Percentiles rank a stretch among this genome's conserved stretches.
Conservation (phyloP, 2,888 invertebrate genomes). For the Ptilodon capucinus region DNA sequence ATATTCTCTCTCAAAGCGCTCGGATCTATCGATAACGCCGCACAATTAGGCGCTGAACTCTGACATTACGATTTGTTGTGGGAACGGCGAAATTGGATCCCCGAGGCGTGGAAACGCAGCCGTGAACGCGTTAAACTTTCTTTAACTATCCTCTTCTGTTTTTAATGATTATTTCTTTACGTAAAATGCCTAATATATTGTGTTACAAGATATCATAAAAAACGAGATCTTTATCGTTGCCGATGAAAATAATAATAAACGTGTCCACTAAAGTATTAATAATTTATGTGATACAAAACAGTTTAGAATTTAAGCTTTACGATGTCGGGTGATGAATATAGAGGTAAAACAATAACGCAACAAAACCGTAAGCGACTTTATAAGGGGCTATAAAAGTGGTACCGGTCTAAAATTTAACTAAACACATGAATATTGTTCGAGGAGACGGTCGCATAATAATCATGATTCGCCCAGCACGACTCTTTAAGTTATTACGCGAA, state of each 20-base stretch:
- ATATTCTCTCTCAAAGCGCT: conserved; percentile 73
- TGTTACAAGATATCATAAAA: conserved; percentile 24
- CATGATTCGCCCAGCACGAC: conserved; percentile 70
- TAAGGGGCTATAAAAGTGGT: conserved; percentile 46
- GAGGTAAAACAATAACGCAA: conserved; percentile 44
- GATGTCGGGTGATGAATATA: conserved; percentile 34
- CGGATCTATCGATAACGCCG: conserved; percentile 73
- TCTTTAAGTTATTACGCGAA: conserved; percentile 64
- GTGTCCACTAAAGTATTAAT: conserved; percentile 31
- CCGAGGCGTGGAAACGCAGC: conserved; percentile 42
- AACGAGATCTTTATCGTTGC: conserved; percentile 27
- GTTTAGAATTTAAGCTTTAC: conserved; percentile 39
- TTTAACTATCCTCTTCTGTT: neutral
- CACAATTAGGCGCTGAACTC: conserved; percentile 78
- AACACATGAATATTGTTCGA: conserved; percentile 58
- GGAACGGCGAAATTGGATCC: conserved; percentile 70
- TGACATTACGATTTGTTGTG: conserved; percentile 77
- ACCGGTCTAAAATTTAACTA: conserved; percentile 48
- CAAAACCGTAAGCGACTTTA: conserved; percentile 42
- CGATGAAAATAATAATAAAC: conserved; percentile 38
- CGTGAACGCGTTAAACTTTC: conserved; percentile 5
- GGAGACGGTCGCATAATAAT: conserved; percentile 61
- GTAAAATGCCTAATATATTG: conserved; percentile 9
- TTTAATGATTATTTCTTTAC: neutral
- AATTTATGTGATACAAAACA: conserved; percentile 36